Evolutionary conservation across 2,113 vertebrate genomes (phyloP).

Genomic region (Salvelinus fontinalis): DNA sequence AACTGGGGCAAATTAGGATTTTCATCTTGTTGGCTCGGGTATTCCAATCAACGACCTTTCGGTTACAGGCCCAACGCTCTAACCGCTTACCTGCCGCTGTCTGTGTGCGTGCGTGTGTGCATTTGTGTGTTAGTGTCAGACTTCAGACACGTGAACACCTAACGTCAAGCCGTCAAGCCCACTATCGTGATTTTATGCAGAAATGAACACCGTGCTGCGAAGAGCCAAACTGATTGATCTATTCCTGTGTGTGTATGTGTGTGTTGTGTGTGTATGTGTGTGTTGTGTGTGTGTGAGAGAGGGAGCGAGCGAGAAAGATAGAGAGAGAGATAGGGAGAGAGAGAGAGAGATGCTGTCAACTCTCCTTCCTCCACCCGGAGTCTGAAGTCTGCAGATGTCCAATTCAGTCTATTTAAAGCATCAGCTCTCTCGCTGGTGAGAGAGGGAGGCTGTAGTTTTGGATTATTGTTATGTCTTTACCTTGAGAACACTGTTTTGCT

Average conservation of each 20-base stretch:
- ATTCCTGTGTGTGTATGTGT: constrained; percentile 6
- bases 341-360: constrained; percentile 59
- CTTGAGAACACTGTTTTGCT: background rate
- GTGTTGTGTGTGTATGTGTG: constrained; percentile 21
- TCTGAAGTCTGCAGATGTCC: constrained; percentile 65
- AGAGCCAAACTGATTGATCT: constrained; percentile 19
- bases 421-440: constrained; percentile 41
- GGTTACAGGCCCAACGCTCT: too few relatives aligned
- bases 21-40: too few relatives aligned
- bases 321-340: constrained; percentile 61
- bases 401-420: constrained; percentile 68
- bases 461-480: constrained; percentile 45
- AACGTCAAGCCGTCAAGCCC: constrained; percentile 7
- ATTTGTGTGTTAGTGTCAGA: background rate
- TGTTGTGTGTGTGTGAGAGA: background rate
- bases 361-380: constrained; percentile 55
- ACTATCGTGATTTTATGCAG: constrained; percentile 28
- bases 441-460: constrained; percentile 42
- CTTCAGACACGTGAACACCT: constrained; percentile 22
- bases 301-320: background rate
- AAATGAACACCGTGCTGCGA: constrained; percentile 23
- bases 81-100: background rate
- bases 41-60: too few relatives aligned
- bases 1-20: too few relatives aligned
- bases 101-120: constrained; percentile 21